Percentiles rank a stretch among this genome's conserved stretches.
These are phyloP conservation scores for Turritopsis rubra DNA, from an alignment of 30 jellyfish, hydroid and myxozoan genomes.

Conservation along the genomic window DNA sequence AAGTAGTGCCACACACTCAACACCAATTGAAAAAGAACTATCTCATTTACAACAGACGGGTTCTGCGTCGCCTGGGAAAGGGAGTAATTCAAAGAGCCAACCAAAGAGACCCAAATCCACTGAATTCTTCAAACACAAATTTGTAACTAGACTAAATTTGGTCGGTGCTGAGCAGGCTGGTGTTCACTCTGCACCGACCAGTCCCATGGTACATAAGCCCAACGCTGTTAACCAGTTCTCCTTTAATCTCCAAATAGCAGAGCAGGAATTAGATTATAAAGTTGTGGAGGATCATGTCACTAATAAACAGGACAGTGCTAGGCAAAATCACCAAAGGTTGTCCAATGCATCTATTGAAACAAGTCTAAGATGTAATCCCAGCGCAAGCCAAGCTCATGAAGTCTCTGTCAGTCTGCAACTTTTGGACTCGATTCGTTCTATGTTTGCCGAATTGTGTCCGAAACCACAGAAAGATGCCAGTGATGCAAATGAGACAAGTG, in stretches of 20 bases:
- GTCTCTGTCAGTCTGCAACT: slow-evolving; percentile 16
- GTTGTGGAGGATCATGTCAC: background rate
- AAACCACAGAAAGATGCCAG: slow-evolving; percentile 1
- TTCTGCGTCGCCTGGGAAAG: slow-evolving; percentile 20
- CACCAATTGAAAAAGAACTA: slow-evolving; percentile 29
- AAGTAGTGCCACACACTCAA: slow-evolving; percentile 21
- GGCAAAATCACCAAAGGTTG: background rate
- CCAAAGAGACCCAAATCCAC: slow-evolving; percentile 26
- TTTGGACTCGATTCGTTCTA: slow-evolving; percentile 7
- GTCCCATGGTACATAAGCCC: slow-evolving; percentile 46
- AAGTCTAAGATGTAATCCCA: background rate
- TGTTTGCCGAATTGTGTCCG: slow-evolving; percentile 19
- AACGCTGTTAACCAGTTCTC: slow-evolving; percentile 22
- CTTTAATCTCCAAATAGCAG: background rate
- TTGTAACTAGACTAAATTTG: slow-evolving; percentile 6
- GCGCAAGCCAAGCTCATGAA: background rate
- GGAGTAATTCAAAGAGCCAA: slow-evolving; percentile 28
- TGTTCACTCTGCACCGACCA: slow-evolving; percentile 68
- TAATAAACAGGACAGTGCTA: background rate
- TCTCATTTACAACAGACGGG: background rate
- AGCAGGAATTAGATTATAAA: background rate
- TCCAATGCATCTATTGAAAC: background rate
- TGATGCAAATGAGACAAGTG: background rate
- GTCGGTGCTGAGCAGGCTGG: slow-evolving; percentile 7
- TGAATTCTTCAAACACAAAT: slow-evolving; percentile 15